Evolutionary conservation across 2,888 invertebrate genomes (phyloP).

Genomic region (Druceiella hillmani): DNA sequence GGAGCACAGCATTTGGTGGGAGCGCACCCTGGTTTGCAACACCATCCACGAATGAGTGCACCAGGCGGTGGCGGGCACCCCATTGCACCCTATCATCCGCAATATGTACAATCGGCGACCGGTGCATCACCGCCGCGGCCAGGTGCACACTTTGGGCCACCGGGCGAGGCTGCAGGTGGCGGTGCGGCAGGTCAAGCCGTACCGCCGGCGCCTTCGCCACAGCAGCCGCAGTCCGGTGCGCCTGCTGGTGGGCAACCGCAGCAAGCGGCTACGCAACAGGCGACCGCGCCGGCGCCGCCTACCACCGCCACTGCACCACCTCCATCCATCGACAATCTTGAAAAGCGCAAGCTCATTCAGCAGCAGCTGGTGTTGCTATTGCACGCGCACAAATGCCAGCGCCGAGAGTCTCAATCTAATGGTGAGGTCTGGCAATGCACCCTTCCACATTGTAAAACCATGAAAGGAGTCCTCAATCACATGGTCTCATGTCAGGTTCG

Average conservation of each 20-base stretch:
- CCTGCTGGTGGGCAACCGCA: conserved; percentile 43
- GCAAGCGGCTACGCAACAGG: conserved; percentile 44
- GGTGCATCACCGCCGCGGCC: conserved; percentile 38
- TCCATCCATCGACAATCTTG: conserved; percentile 77
- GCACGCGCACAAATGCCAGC: conserved; percentile 92
- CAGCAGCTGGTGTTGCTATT: conserved; percentile 86
- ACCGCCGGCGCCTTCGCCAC: conserved; percentile 71
- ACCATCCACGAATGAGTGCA: conserved; percentile 45
- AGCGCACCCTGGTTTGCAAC: conserved; percentile 61
- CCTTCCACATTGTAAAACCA: conserved; percentile 87
- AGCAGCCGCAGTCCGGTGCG: conserved; percentile 71
- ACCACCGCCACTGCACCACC: conserved; percentile 34
- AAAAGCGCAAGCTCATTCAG: conserved; percentile 88
- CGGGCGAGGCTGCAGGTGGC: conserved; percentile 56
- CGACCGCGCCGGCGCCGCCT: conserved; percentile 29
- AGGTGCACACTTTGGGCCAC: conserved; percentile 49
- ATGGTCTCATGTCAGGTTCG: conserved; percentile 79
- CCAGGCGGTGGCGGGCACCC: conserved; percentile 49
- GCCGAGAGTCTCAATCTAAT: conserved; percentile 71
- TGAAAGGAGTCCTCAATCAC: conserved; percentile 89
- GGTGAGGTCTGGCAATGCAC: conserved; percentile 73
- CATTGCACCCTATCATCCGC: conserved; percentile 53
- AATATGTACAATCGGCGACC: conserved; percentile 52
- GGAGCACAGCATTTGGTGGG: conserved; percentile 52
- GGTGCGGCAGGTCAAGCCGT: conserved; percentile 70